A percentile compares a stretch with the other conserved stretches of the same genome.
These are phyloP conservation scores for Platanista minor DNA, from an alignment of 2,113 vertebrate genomes.

Conservation along the genomic window DNA sequence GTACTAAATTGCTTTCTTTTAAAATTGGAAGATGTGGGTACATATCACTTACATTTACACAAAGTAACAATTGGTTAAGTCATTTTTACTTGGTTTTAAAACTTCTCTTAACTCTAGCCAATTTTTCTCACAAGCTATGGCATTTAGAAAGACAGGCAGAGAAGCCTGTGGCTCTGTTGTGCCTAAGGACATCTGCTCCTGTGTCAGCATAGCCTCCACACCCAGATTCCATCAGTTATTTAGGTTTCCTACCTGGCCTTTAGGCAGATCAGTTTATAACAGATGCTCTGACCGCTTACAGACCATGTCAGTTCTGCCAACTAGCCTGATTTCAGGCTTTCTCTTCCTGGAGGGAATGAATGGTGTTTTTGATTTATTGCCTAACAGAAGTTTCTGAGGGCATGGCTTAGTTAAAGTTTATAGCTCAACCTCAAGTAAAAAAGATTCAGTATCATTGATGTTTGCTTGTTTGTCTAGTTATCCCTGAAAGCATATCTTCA, in stretches of 20 bases:
- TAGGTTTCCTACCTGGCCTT: neutral
- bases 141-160: neutral
- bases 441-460: neutral
- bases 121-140: neutral
- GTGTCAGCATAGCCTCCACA: neutral
- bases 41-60: neutral
- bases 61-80: neutral
- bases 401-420: neutral
- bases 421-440: neutral
- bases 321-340: neutral
- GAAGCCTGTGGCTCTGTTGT: accelerated
- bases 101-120: neutral
- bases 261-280: neutral
- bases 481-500: neutral
- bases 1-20: neutral
- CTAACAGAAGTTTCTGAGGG: neutral
- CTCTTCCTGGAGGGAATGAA: neutral
- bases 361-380: conserved; percentile 13
- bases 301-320: neutral
- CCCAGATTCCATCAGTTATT: neutral
- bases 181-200: neutral
- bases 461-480: neutral
- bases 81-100: neutral
- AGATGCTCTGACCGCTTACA: neutral
- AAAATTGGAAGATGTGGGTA: neutral